Base-by-base conservation (phyloP, 2,888 invertebrate species). In the Nomada hirtipes region DNA sequence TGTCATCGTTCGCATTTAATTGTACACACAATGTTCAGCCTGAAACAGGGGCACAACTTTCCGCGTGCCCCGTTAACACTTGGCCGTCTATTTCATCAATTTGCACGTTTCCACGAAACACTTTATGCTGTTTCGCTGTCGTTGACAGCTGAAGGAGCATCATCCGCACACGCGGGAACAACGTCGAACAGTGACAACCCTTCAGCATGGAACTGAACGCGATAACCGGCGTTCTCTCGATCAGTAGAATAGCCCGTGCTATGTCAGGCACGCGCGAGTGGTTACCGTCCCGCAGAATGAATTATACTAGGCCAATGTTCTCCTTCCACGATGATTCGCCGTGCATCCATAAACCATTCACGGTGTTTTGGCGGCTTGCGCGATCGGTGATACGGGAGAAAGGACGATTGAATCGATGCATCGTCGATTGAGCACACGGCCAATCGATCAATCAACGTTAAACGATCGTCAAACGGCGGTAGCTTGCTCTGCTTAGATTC, bases 401-500 rank as follows among this genome's bases (percentile, higher is more conserved):
- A 59, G 42, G 29, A 20, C 50, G 72, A 77, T 73, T 65, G 47
- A 73, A 70, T 59, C 50, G 69, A 57, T 57, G 57, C 75, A 65
- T 44, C 68, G 61, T 42, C 71, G 76, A 76, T 63, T 82, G 84
- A 87, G 84, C 86, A 69, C 76, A 73, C 79, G 84, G 60, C 76
- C 83, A 79, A 83, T 85, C 87, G 85, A 90, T 90, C 88, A 83
- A 87, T 89, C 89, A 89, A 74, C 86, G 89, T 82, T 84, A 85
- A 89, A 87, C 83, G 79, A 82, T 85, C 87, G 86, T 88, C 87
- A 86, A 86, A 86, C 81, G 44, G 55, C 57, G 74, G 11, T 18
- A 18, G 29, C 76, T 77, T 60, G 60, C 74, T 76, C 59, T 47
- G 67, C 72, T 23, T 61, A 75, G 79, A 87, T 84, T 80, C 69